A percentile compares a stretch with the other conserved stretches of the same genome.
Conservation (phyloP, 2,888 invertebrate species). For the Cephus rjabovi region DNA sequence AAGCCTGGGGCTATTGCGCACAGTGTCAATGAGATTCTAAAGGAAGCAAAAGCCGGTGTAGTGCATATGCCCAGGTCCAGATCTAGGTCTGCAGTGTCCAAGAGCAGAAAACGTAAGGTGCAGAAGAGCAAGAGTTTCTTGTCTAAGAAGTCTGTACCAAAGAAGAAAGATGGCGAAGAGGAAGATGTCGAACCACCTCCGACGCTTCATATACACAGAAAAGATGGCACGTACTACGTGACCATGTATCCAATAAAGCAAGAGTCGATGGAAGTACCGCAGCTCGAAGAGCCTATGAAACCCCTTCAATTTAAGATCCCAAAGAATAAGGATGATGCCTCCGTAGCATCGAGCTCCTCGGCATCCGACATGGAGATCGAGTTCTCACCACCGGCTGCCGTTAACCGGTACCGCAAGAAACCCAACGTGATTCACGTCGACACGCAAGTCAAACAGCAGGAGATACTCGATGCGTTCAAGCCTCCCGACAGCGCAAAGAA, state of each 20-base stretch:
- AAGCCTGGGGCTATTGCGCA: slow-evolving; percentile 57
- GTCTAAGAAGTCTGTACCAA: slow-evolving; percentile 29
- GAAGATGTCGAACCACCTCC: slow-evolving; percentile 51
- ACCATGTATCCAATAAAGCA: slow-evolving; percentile 63
- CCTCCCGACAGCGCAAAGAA: slow-evolving; percentile 21
- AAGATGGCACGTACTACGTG: slow-evolving; percentile 61
- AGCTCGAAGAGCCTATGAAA: slow-evolving; percentile 54
- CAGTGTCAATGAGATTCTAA: slow-evolving; percentile 37
- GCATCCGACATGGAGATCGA: slow-evolving; percentile 65
- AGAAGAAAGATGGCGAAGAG: slow-evolving; percentile 31
- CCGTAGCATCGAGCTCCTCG: slow-evolving; percentile 51
- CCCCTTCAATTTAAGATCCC: slow-evolving; percentile 62
- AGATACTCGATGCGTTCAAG: slow-evolving; percentile 53
- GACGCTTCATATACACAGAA: slow-evolving; percentile 58
- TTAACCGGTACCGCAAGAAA: slow-evolving; percentile 52
- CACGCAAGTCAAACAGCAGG: slow-evolving; percentile 60
- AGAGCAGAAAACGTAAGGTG: slow-evolving; percentile 17
- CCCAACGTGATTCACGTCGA: slow-evolving; percentile 59
- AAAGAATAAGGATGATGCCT: slow-evolving; percentile 52
- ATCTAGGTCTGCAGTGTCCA: slow-evolving; percentile 25
- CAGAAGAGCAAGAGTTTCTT: slow-evolving; percentile 27
- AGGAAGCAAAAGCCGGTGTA: slow-evolving; percentile 37
- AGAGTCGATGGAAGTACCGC: slow-evolving; percentile 42
- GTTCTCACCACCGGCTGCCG: slow-evolving; percentile 62
- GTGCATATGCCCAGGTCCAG: slow-evolving; percentile 23